Evolutionary conservation across 2,113 vertebrate genomes (phyloP).

Genomic region (Tachysurus vachellii): DNA sequence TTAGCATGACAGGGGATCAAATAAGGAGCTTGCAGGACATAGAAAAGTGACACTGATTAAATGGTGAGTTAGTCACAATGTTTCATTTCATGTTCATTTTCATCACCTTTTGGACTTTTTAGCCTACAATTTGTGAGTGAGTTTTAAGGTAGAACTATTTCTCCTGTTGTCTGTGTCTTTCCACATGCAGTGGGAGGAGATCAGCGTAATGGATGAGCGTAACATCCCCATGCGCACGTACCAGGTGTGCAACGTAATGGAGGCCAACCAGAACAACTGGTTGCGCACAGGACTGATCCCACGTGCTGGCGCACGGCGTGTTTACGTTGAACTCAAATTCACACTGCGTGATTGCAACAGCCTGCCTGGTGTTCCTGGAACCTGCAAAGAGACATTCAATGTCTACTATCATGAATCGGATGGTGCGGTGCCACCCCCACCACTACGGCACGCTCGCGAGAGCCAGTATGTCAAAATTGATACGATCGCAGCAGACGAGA

Average conservation of each 20-base stretch:
- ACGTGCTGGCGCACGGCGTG: slow-evolving; percentile 87
- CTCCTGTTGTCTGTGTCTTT: slow-evolving; percentile 3
- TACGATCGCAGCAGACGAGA: slow-evolving; percentile 82
- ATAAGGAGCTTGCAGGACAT: background rate
- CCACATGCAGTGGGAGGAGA: slow-evolving; percentile 66
- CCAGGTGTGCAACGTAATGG: slow-evolving; percentile 99
- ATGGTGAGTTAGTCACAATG: background rate
- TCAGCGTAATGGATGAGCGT: slow-evolving; percentile 68
- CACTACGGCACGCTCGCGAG: slow-evolving; percentile 69
- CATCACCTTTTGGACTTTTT: background rate
- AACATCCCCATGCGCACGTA: slow-evolving; percentile 66
- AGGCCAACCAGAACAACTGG: slow-evolving; percentile 99
- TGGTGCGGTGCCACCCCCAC: slow-evolving; percentile 77
- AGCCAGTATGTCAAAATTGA: slow-evolving; percentile 72
- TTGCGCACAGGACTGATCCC: slow-evolving; percentile 95
- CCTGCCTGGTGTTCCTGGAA: slow-evolving; percentile 93
- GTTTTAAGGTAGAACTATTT: background rate
- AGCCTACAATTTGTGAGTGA: background rate
- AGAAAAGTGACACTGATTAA: background rate
- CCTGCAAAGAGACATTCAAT: slow-evolving; percentile 99
- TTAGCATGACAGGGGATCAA: background rate
- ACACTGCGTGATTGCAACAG: slow-evolving; percentile 97
- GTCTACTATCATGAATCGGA: slow-evolving; percentile 97
- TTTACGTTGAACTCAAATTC: slow-evolving; percentile 98
- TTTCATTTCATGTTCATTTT: background rate